Base-by-base conservation (phyloP, 2,797 vertebrate genomes). In the Poecilia wingei region DNA sequence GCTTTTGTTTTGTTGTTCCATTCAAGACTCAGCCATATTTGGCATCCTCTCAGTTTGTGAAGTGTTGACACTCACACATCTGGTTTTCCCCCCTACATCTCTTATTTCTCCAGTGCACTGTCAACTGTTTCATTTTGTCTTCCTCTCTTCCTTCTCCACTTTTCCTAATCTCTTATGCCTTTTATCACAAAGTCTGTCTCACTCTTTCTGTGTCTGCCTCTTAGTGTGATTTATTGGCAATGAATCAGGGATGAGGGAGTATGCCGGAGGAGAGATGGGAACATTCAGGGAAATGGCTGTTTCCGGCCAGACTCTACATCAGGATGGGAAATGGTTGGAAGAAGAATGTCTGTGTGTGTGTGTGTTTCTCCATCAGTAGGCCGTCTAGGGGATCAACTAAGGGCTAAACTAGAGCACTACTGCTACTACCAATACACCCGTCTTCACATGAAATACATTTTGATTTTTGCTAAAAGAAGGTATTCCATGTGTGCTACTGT, bases 251-350 rank as follows among this genome's bases (percentile, higher is more conserved):
- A 93, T 92, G 88, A 92, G 92, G 90, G 91, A 92, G 91, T 90
- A 90, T 89, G 84, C 88, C 87, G 89, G 89, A 91, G 91, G 86
- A 90, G 91, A 87, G 89, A 92, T 89, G 85, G 90, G 90, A 92
- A 91, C 91, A 87, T 94, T 93, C 90, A 92, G 91, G 94, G 94
- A 95, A 94, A 92, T 90, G 91, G 91, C 89, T 93, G 92, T 87
- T 93, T 95, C 94, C 93, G 88, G 93, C 92, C 93, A 93, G 92
- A 92, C 92, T 93, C 90, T 89, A 89, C 89, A 89, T 90, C 90
- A 91, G 91, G 84, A 88, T 86, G 82, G 92, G 88, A 94, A 93
- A 92, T 92, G 81, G 91, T 87, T 53, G 79, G 84, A 85, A 88
- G 88, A 88, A 69, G 53, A 70, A 74, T 69, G 84, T 75, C 73